phyloP scores from a whole-genome alignment of 2,888 invertebrate genomes.

The Leucophenga maculata region DNA sequence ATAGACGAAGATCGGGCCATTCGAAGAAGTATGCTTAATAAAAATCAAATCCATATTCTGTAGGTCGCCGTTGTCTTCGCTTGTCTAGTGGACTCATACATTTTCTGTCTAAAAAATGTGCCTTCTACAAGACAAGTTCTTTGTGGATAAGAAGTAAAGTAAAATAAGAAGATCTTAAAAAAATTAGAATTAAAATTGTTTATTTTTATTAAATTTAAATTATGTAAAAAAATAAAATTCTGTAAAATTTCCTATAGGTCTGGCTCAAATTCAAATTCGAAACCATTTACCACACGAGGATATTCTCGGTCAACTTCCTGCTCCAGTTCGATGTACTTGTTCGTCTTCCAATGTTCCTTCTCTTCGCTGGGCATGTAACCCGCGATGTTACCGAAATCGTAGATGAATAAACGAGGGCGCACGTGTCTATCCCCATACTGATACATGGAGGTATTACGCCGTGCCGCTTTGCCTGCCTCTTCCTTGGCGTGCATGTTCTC shows the following conservation, averaged over 20 bases:
- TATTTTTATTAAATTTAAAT: background rate
- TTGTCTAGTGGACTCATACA: too few relatives aligned
- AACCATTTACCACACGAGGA: background rate
- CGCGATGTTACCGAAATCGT: background rate
- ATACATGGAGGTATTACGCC: background rate
- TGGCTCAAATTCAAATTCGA: conserved; percentile 2
- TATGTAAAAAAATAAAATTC: conserved; percentile 32
- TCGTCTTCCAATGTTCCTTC: background rate
- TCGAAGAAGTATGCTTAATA: too few relatives aligned
- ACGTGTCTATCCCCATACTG: background rate
- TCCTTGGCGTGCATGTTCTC: background rate
- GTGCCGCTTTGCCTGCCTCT: background rate
- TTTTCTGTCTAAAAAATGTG: too few relatives aligned
- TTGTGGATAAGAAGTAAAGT: too few relatives aligned
- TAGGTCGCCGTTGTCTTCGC: too few relatives aligned
- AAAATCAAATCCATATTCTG: too few relatives aligned
- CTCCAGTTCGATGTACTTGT: conserved; percentile 3
- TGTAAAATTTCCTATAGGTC: background rate
- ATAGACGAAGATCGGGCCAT: too few relatives aligned
- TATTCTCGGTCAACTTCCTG: background rate
- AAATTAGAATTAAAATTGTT: too few relatives aligned
- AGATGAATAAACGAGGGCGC: background rate
- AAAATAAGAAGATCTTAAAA: too few relatives aligned
- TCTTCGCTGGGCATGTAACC: background rate
- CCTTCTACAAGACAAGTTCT: too few relatives aligned